Percentiles rank a stretch among this genome's conserved stretches.
phyloP scores from a whole-genome alignment of 2,113 vertebrate species.

The Marmota monax region DNA sequence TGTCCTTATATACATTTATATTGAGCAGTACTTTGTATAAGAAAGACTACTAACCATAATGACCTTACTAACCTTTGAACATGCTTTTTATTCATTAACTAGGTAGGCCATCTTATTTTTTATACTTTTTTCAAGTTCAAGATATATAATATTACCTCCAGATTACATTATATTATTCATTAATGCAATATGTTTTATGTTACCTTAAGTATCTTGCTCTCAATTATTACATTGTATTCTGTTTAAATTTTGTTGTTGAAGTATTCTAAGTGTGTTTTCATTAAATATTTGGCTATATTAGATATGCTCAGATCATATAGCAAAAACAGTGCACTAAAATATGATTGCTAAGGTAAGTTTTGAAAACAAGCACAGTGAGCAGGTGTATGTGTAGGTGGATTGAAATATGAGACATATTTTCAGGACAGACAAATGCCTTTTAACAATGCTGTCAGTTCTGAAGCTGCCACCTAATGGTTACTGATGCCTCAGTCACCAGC shows the following conservation, averaged over 20 bases:
- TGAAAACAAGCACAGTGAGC: not conserved
- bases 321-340: not conserved
- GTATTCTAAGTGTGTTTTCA: conserved; percentile 21
- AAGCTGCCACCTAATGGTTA: not conserved
- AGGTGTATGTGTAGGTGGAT: not conserved
- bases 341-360: not conserved
- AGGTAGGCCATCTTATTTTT: not conserved
- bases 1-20: not conserved
- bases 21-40: not conserved
- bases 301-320: not conserved
- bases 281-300: not conserved
- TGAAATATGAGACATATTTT: not conserved
- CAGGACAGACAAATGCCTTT: no score
- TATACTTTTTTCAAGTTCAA: not conserved
- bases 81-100: conserved; percentile 40
- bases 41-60: not conserved
- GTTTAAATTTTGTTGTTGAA: conserved; percentile 28
- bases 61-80: not conserved
- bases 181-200: not conserved
- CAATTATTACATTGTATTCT: not conserved
- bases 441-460: not conserved
- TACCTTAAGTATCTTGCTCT: not conserved
- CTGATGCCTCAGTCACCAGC: not conserved
- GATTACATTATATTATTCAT: not conserved
- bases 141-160: not conserved